Percentiles rank a stretch among this genome's conserved stretches.
phyloP scores from a whole-genome alignment of 2,888 invertebrate species.

The Drosophila planitibia region DNA sequence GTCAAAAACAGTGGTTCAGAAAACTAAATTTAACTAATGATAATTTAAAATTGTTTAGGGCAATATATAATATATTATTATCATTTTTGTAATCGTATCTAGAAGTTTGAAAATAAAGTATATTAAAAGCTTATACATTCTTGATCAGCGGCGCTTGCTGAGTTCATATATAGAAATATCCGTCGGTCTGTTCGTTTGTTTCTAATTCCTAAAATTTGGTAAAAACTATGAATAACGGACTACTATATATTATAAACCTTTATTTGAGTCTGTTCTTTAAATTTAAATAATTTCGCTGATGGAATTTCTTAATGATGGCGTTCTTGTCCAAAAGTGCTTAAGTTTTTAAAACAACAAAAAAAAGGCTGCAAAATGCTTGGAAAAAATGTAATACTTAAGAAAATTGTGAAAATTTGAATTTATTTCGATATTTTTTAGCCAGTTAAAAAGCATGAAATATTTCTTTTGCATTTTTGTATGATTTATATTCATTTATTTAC shows the following conservation, averaged over 20 bases:
- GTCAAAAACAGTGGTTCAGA: too few relatives aligned
- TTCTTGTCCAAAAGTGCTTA: background rate
- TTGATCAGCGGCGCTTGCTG: too few relatives aligned
- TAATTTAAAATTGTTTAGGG: too few relatives aligned
- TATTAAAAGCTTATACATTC: too few relatives aligned
- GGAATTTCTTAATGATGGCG: background rate
- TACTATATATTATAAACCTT: background rate
- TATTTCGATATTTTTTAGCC: too few relatives aligned
- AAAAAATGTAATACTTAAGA: background rate
- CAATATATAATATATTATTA: too few relatives aligned
- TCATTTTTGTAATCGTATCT: too few relatives aligned
- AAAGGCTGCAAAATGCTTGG: background rate
- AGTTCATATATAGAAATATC: too few relatives aligned
- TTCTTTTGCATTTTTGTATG: background rate
- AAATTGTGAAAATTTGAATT: background rate
- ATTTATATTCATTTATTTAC: background rate
- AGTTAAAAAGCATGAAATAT: too few relatives aligned
- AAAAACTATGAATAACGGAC: background rate
- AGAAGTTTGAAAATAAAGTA: too few relatives aligned
- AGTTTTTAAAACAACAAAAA: background rate
- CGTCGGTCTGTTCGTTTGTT: background rate
- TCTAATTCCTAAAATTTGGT: background rate
- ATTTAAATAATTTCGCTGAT: background rate
- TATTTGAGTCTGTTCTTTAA: background rate
- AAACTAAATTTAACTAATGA: too few relatives aligned